These are phyloP conservation scores for Poecilus cupreus DNA, from an alignment of 2,888 invertebrate genomes.

Conservation along the genomic window DNA sequence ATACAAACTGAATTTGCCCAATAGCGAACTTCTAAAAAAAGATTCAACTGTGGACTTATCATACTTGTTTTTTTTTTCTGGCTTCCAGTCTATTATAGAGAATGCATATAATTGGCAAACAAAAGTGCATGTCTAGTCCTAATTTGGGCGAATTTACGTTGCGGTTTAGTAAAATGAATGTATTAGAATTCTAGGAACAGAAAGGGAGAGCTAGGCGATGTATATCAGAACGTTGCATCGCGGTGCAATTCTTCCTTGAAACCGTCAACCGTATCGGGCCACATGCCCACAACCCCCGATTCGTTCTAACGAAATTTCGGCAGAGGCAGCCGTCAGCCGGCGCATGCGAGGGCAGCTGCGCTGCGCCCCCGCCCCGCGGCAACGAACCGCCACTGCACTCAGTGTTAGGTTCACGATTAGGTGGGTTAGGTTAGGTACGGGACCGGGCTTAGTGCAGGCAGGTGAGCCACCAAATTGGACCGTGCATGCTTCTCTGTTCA, in stretches of 20 bases:
- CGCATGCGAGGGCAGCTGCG: constrained; percentile 64
- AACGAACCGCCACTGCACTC: neutral
- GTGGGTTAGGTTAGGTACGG: constrained; percentile 16
- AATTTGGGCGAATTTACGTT: constrained; percentile 2
- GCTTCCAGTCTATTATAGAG: neutral
- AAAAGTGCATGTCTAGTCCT: constrained; percentile 29
- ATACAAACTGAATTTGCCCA: too few species aligned
- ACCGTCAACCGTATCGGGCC: constrained; percentile 47
- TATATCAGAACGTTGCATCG: constrained; percentile 4
- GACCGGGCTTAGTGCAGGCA: constrained; percentile 12
- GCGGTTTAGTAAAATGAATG: neutral
- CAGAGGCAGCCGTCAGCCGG: constrained; percentile 63
- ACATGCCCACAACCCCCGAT: constrained; percentile 52
- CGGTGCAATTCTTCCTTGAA: constrained; percentile 41
- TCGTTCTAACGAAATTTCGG: constrained; percentile 55
- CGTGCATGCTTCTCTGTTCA: too few species aligned
- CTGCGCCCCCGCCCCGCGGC: constrained; percentile 33
- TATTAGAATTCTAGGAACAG: constrained; percentile 36
- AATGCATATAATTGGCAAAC: constrained; percentile 22
- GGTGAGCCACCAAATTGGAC: constrained; percentile 36
- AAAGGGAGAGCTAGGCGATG: constrained; percentile 15
- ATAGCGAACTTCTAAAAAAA: too few species aligned
- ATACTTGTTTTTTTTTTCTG: too few species aligned
- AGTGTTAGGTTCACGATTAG: constrained; percentile 21
- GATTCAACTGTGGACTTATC: too few species aligned